phyloP scores from a whole-genome alignment of 2,113 vertebrate genomes.

The Falcunculus frontatus region DNA sequence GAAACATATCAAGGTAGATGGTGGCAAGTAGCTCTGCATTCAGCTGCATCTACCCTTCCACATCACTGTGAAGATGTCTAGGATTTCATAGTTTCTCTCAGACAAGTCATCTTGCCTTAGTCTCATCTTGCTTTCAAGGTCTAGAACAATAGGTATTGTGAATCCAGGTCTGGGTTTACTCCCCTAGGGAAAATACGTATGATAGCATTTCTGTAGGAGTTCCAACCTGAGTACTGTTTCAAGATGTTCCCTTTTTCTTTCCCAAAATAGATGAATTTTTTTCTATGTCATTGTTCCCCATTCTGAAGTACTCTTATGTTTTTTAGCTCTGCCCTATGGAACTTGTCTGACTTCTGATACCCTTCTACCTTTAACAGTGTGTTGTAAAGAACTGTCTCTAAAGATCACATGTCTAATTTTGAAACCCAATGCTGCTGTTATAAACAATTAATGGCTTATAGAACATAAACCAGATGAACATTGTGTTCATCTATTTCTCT shows the following conservation, averaged over 20 bases:
- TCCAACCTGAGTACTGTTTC: background rate
- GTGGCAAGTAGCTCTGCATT: background rate
- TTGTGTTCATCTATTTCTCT: background rate
- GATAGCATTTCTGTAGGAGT: background rate
- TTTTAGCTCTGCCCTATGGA: background rate
- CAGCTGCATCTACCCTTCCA: background rate
- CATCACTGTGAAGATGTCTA: background rate
- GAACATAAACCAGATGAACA: too few species aligned
- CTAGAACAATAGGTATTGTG: background rate
- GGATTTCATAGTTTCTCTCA: background rate
- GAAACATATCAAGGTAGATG: background rate
- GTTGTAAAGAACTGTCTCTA: background rate
- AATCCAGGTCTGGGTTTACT: background rate
- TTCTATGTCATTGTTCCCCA: background rate
- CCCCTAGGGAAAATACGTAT: background rate
- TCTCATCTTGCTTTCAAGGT: background rate
- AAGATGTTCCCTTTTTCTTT: background rate
- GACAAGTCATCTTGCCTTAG: background rate
- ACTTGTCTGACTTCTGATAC: background rate
- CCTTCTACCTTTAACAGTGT: background rate
- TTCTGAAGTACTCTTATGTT: background rate
- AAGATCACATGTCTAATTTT: background rate
- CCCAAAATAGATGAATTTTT: background rate
- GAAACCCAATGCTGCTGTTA: background rate
- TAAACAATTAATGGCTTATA: background rate